phyloP scores from a whole-genome alignment of 35 echinoderm and acorn worm species.

The Heliocidaris erythrogramma region DNA sequence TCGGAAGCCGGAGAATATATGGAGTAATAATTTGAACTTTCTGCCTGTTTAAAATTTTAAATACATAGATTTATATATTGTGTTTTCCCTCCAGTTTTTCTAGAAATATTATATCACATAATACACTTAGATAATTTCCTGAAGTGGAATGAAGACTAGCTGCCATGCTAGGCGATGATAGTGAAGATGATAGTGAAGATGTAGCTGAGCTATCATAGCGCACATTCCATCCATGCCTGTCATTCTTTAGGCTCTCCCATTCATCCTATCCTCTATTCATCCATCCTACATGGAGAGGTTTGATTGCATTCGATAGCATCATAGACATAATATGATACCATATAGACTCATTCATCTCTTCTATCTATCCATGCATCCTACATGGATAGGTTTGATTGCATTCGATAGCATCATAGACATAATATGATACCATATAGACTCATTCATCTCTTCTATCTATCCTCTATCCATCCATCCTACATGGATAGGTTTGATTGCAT shows the following conservation, averaged over 20 bases:
- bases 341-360: not conserved
- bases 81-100: too few species aligned
- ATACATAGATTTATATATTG: too few species aligned
- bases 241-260: conserved; percentile 8
- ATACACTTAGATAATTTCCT: too few species aligned
- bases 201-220: not conserved
- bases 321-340: not conserved
- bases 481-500: not conserved
- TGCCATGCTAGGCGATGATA: not conserved
- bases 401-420: not conserved
- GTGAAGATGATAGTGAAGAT: conserved; percentile 34
- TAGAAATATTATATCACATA: too few species aligned
- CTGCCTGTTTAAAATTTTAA: too few species aligned
- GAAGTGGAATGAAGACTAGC: not conserved
- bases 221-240: not conserved
- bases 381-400: not conserved
- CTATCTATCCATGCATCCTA: not conserved
- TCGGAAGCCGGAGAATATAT: too few species aligned
- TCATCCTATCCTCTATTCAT: not conserved
- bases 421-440: too few species aligned
- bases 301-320: not conserved
- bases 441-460: conserved; percentile 10
- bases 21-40: too few species aligned
- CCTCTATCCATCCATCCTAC: not conserved
- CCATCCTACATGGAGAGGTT: not conserved